Conservation (phyloP, 2,797 vertebrate species). For the Arnoldichthys spilopterus region DNA sequence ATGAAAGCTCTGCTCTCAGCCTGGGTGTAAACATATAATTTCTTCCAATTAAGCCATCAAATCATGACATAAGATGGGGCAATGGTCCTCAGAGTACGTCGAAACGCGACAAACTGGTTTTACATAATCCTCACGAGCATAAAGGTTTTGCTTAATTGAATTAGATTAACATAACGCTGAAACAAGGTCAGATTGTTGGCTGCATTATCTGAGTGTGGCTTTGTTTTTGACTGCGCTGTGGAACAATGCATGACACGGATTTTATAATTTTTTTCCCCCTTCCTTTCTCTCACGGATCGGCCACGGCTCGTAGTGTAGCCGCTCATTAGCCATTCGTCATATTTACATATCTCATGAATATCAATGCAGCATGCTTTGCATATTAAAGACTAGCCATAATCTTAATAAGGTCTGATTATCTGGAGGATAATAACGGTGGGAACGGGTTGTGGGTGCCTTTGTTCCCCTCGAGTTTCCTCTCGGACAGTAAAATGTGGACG, state of each 20-base stretch:
- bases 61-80: slow-evolving; percentile 40
- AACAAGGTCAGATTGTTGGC: slow-evolving; percentile 77
- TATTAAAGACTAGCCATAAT: slow-evolving; percentile 36
- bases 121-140: slow-evolving; percentile 52
- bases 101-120: slow-evolving; percentile 41
- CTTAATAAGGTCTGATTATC: slow-evolving; percentile 70
- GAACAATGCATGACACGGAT: slow-evolving; percentile 65
- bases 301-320: slow-evolving; percentile 48
- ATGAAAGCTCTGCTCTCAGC: no score
- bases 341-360: slow-evolving; percentile 56
- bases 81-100: slow-evolving; percentile 34
- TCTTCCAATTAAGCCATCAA: slow-evolving; percentile 41
- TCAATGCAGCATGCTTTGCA: slow-evolving; percentile 41
- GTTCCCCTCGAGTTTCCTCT: not conserved
- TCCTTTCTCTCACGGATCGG: slow-evolving; percentile 23
- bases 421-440: slow-evolving; percentile 72
- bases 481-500: not conserved
- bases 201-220: slow-evolving; percentile 70
- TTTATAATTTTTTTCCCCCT: slow-evolving; percentile 16
- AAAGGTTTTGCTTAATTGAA: slow-evolving; percentile 61
- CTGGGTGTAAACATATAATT: slow-evolving; percentile 9
- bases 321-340: slow-evolving; percentile 55
- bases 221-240: slow-evolving; percentile 66
- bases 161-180: slow-evolving; percentile 67
- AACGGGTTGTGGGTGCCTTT: slow-evolving; percentile 47